These are phyloP conservation scores for Neocrepidodera transversa DNA, from an alignment of 2,888 invertebrate genomes.

Conservation along the genomic window DNA sequence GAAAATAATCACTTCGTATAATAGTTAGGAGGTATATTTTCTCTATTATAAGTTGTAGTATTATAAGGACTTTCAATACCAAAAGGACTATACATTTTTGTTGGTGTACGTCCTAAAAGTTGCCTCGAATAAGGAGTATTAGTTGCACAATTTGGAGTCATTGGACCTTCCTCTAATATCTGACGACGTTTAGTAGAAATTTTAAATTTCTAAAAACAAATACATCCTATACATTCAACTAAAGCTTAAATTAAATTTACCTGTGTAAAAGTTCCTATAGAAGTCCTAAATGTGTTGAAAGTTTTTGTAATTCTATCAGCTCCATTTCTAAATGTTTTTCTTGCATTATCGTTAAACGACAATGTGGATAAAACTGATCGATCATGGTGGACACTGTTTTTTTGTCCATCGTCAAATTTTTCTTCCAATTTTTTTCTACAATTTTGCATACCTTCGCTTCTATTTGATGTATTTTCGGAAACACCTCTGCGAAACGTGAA, in stretches of 20 bases:
- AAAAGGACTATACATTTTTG: conserved; percentile 78
- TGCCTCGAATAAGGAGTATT: conserved; percentile 62
- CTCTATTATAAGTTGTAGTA: conserved; percentile 48
- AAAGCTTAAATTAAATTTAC: conserved; percentile 54
- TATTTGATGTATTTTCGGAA: conserved; percentile 44
- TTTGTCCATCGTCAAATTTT: conserved; percentile 49
- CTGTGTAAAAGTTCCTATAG: conserved; percentile 73
- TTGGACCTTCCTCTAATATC: conserved; percentile 64
- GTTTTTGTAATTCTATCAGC: conserved; percentile 74
- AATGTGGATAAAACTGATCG: conserved; percentile 56
- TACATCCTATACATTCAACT: not conserved
- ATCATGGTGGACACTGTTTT: conserved; percentile 39
- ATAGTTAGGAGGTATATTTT: conserved; percentile 40
- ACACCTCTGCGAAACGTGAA: conserved; percentile 51
- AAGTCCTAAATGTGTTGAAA: conserved; percentile 69
- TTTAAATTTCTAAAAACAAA: conserved; percentile 61
- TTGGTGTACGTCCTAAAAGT: conserved; percentile 71
- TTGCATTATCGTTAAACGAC: conserved; percentile 67
- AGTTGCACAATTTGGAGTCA: conserved; percentile 57
- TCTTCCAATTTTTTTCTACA: conserved; percentile 56
- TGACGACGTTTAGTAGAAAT: conserved; percentile 65
- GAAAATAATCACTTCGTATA: conserved; percentile 2
- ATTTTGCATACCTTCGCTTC: conserved; percentile 44
- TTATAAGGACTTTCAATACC: conserved; percentile 72
- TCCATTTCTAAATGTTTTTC: conserved; percentile 69